Evolutionary conservation across 2,888 invertebrate species (phyloP).

Genomic region (Drosophila kokeensis): DNA sequence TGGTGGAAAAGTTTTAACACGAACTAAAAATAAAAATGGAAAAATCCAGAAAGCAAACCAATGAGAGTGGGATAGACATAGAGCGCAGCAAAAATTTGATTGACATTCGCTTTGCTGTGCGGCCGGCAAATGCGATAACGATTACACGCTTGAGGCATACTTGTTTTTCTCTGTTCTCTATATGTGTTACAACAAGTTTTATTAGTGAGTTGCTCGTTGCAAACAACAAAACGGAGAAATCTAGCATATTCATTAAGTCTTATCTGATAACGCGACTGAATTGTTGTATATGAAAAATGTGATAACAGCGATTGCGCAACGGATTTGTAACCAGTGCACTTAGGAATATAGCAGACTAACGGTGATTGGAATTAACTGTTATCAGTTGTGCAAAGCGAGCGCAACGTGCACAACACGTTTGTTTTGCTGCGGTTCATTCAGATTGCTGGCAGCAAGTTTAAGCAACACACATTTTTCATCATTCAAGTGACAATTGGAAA

Average conservation of each 20-base stretch:
- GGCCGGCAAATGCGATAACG: constrained; percentile 65
- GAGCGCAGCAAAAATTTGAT: constrained; percentile 30
- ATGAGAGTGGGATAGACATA: constrained; percentile 20
- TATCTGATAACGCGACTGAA: constrained; percentile 42
- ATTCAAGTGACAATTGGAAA: constrained; percentile 21
- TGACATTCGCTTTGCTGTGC: constrained; percentile 24
- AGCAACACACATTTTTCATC: constrained; percentile 37
- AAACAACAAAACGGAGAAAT: background rate
- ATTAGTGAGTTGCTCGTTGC: constrained; percentile 10
- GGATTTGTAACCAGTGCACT: constrained; percentile 43
- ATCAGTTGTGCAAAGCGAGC: constrained; percentile 55
- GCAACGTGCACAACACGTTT: constrained; percentile 24
- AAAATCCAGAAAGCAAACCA: constrained; percentile 5
- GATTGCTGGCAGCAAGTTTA: background rate
- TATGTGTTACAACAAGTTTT: constrained; percentile 15
- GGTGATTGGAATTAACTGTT: constrained; percentile 47
- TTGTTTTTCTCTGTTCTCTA: constrained; percentile 22
- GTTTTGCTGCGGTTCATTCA: background rate
- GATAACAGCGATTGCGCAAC: constrained; percentile 74
- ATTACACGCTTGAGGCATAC: constrained; percentile 44
- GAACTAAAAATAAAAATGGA: constrained; percentile 13
- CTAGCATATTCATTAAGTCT: constrained; percentile 34
- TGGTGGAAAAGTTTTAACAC: constrained; percentile 51
- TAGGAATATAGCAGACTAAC: constrained; percentile 38
- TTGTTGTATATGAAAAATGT: constrained; percentile 29